These are phyloP conservation scores for Coregonus ussuriensis DNA, from an alignment of 2,797 vertebrate genomes.

Conservation along the genomic window DNA sequence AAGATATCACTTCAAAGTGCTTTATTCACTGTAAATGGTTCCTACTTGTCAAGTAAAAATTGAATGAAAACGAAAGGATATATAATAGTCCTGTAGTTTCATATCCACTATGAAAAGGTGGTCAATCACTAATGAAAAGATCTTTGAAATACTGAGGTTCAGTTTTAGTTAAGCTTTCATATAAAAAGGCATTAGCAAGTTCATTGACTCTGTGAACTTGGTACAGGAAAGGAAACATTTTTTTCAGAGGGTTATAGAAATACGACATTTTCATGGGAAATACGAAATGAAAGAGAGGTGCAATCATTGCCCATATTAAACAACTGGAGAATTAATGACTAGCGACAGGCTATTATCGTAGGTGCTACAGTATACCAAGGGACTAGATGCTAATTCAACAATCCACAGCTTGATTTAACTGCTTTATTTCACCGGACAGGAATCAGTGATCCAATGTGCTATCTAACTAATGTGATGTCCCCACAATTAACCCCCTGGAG, in stretches of 20 bases:
- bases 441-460: constrained; percentile 1
- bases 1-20: constrained; percentile 47
- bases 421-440: constrained; percentile 24
- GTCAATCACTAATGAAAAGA: constrained; percentile 54
- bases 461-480: background rate
- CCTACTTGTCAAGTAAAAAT: constrained; percentile 40
- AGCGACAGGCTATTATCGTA: constrained; percentile 38
- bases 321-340: constrained; percentile 38
- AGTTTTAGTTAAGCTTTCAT: constrained; percentile 49
- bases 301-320: constrained; percentile 18
- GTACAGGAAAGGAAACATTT: constrained; percentile 28
- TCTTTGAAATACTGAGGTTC: constrained; percentile 48
- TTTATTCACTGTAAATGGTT: constrained; percentile 29
- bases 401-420: constrained; percentile 34
- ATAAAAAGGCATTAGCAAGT: constrained; percentile 51
- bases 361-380: constrained; percentile 7
- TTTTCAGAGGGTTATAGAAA: constrained; percentile 30
- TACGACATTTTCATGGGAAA: constrained; percentile 15
- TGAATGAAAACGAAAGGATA: constrained; percentile 31
- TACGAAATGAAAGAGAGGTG: constrained; percentile 28
- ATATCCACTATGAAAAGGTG: constrained; percentile 52
- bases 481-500: too few species aligned
- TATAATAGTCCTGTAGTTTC: constrained; percentile 62
- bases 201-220: constrained; percentile 34
- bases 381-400: constrained; percentile 32